A percentile compares a stretch with the other conserved stretches of the same genome.
Evolutionary conservation across 2,113 vertebrate genomes (phyloP).

Genomic region (Marmota monax): DNA sequence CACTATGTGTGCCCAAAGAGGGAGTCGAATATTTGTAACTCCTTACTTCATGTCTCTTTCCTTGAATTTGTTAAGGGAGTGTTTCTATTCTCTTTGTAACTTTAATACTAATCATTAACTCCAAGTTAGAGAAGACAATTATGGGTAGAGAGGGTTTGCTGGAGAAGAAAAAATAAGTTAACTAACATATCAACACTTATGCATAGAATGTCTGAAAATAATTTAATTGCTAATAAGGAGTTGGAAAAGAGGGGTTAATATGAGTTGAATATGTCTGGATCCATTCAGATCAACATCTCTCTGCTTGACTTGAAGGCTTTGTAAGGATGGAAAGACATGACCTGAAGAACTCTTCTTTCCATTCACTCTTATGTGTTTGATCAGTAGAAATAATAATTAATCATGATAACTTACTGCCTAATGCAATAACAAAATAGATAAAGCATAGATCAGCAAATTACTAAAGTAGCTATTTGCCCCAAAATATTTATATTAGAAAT

Average conservation of each 20-base stretch:
- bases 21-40: not conserved
- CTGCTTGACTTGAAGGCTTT: not conserved
- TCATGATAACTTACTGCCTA: not conserved
- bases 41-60: not conserved
- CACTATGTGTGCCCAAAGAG: not conserved
- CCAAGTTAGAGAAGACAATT: not conserved
- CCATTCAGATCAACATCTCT: not conserved
- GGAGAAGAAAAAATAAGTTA: not conserved
- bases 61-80: not conserved
- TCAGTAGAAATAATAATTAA: not conserved
- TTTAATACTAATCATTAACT: not conserved
- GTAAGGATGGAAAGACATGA: not conserved
- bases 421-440: not conserved
- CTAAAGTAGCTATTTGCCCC: not conserved
- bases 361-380: not conserved
- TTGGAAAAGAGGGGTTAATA: not conserved
- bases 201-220: conserved; percentile 6
- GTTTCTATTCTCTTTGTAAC: not conserved
- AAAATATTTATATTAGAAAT: not conserved
- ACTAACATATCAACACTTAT: not conserved
- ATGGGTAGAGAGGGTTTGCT: not conserved
- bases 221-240: not conserved
- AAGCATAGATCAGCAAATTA: not conserved
- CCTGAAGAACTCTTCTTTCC: not conserved
- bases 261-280: not conserved